These are phyloP conservation scores for Rhopilema esculentum DNA, from an alignment of 30 jellyfish, hydroid and myxozoan genomes.

Conservation along the genomic window DNA sequence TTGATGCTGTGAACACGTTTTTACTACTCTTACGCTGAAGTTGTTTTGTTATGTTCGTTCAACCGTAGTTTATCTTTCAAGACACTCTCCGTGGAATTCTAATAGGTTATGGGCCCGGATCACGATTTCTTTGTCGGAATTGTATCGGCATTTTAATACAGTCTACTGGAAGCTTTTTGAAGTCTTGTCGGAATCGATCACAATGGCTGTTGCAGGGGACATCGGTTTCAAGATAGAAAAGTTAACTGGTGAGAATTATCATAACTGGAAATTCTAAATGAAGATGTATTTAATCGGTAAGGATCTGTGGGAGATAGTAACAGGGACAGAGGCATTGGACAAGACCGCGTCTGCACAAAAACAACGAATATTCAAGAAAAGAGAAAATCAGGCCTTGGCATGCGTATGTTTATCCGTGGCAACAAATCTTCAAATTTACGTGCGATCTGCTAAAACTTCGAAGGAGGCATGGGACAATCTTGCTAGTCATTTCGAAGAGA, in stretches of 20 bases:
- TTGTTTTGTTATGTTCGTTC: no score
- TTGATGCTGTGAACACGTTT: no score
- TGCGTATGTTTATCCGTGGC: slow-evolving; percentile 37
- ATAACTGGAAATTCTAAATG: slow-evolving; percentile 45
- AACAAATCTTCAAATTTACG: slow-evolving; percentile 54
- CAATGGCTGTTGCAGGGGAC: slow-evolving; percentile 16
- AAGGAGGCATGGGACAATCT: slow-evolving; percentile 61
- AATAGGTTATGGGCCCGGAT: no score
- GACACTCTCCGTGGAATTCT: no score
- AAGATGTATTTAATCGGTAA: slow-evolving; percentile 57
- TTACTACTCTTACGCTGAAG: no score
- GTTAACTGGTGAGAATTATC: slow-evolving; percentile 39
- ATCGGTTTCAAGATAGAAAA: slow-evolving; percentile 44
- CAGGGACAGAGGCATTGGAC: slow-evolving; percentile 35
- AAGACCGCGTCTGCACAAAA: slow-evolving; percentile 21
- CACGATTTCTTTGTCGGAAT: slow-evolving; percentile 3
- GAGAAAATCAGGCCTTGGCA: slow-evolving; percentile 49
- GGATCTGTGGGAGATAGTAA: slow-evolving; percentile 59
- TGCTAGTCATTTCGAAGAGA: slow-evolving; percentile 57
- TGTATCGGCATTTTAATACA: not conserved
- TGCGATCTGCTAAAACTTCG: slow-evolving; percentile 56
- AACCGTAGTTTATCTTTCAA: no score
- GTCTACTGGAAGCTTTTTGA: not conserved
- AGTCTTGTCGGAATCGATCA: slow-evolving; percentile 16
- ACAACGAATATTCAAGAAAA: not conserved